Percentiles rank a stretch among this genome's conserved stretches.
Conservation (phyloP, 2,888 invertebrate species). For the Cheilosia impressa region DNA sequence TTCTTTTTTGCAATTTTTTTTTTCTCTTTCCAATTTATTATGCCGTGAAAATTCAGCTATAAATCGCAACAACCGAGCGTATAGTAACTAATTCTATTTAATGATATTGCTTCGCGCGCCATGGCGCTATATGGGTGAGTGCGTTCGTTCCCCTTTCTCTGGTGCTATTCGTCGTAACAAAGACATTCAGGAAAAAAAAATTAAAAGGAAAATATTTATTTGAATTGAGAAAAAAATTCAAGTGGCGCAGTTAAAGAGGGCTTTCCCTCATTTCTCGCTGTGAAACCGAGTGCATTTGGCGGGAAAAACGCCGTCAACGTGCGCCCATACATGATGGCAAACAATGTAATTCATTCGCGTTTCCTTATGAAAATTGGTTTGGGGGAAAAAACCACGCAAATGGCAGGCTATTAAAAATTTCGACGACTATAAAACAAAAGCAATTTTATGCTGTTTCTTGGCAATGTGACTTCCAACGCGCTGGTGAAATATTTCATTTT, state of each 20-base stretch:
- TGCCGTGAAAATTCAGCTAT: constrained; percentile 66
- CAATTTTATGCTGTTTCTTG: constrained; percentile 23
- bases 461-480: constrained; percentile 5
- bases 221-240: constrained; percentile 30
- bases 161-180: constrained; percentile 11
- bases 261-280: constrained; percentile 12
- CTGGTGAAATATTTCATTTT: constrained; percentile 12
- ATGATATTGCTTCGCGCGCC: constrained; percentile 51
- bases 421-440: constrained; percentile 21
- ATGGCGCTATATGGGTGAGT: constrained; percentile 49
- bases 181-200: constrained; percentile 19
- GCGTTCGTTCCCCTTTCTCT: constrained; percentile 45
- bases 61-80: constrained; percentile 45
- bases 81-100: constrained; percentile 51
- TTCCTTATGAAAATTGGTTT: constrained; percentile 35
- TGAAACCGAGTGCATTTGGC: constrained; percentile 38
- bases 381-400: constrained; percentile 38
- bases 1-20: constrained; percentile 3
- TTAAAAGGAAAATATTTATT: background rate
- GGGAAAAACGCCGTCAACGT: constrained; percentile 17
- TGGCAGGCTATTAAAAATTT: constrained; percentile 35
- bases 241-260: background rate
- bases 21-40: constrained; percentile 47
- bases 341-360: constrained; percentile 28
- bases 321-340: constrained; percentile 6